Evolutionary conservation across 2,888 invertebrate species (phyloP).

Genomic region (Metopia argyrocephala): DNA sequence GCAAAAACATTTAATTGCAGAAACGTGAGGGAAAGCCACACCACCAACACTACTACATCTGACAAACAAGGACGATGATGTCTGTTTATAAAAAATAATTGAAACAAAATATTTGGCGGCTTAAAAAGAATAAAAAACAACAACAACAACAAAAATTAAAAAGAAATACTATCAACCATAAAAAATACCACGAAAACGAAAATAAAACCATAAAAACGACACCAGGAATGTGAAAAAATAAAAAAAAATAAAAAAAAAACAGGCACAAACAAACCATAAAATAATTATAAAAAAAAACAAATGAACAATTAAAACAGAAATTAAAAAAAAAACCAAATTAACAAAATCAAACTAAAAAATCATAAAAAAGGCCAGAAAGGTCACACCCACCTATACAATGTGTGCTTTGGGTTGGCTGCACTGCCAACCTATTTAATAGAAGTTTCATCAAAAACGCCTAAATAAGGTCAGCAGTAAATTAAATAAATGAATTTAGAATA

Average conservation of each 20-base stretch:
- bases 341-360: slow-evolving; percentile 29
- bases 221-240: slow-evolving; percentile 32
- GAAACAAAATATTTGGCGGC: slow-evolving; percentile 38
- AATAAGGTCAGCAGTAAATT: no score
- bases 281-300: slow-evolving; percentile 23
- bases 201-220: slow-evolving; percentile 45
- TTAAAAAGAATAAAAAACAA: slow-evolving; percentile 9
- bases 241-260: slow-evolving; percentile 1
- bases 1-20: slow-evolving; percentile 50
- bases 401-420: no score
- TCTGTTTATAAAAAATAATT: slow-evolving; percentile 22
- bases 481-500: no score
- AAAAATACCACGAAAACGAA: slow-evolving; percentile 16
- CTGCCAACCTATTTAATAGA: no score
- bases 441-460: no score
- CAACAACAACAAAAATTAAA: slow-evolving; percentile 1
- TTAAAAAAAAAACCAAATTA: slow-evolving; percentile 41
- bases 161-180: neutral
- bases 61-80: neutral
- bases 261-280: slow-evolving; percentile 35
- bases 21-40: slow-evolving; percentile 8
- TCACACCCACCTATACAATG: slow-evolving; percentile 37
- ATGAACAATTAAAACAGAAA: slow-evolving; percentile 27
- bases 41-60: neutral
- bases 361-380: neutral